Percentiles rank a stretch among this genome's conserved stretches.
Conservation (phyloP, 2,888 invertebrate genomes). For the Monochamus alternatus region DNA sequence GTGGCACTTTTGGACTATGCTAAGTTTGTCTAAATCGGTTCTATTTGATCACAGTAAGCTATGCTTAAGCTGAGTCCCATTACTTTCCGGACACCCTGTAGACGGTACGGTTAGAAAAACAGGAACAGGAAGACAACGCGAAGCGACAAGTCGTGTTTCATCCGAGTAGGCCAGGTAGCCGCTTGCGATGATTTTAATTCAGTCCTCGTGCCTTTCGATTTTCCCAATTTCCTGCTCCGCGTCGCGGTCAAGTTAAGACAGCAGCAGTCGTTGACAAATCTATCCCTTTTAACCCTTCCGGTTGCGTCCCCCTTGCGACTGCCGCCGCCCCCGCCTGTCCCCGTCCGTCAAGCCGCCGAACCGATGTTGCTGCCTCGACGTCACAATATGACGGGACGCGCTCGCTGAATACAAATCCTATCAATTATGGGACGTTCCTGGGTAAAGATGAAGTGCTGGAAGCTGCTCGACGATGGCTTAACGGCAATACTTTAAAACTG, state of each 20-base stretch:
- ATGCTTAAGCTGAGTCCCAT: too few relatives aligned
- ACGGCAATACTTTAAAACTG: too few relatives aligned
- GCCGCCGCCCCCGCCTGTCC: slow-evolving; percentile 31
- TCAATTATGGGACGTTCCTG: slow-evolving; percentile 36
- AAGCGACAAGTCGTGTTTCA: neutral
- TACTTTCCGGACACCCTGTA: too few relatives aligned
- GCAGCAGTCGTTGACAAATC: slow-evolving; percentile 67
- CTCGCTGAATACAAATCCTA: slow-evolving; percentile 60
- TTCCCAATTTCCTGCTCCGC: slow-evolving; percentile 54
- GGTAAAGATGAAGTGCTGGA: slow-evolving; percentile 24
- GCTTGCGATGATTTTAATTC: slow-evolving; percentile 2
- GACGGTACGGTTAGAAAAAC: too few relatives aligned
- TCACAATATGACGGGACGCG: slow-evolving; percentile 61
- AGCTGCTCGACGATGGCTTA: slow-evolving; percentile 7
- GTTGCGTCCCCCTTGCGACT: slow-evolving; percentile 21
- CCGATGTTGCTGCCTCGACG: slow-evolving; percentile 53
- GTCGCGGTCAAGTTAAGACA: slow-evolving; percentile 63
- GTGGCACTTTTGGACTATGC: too few relatives aligned
- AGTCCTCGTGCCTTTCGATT: slow-evolving; percentile 30
- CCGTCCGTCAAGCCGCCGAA: slow-evolving; percentile 53
- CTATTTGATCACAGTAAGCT: too few relatives aligned
- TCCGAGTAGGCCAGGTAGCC: neutral
- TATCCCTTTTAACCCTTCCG: slow-evolving; percentile 65
- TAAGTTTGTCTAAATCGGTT: too few relatives aligned
- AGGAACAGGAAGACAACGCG: too few relatives aligned